phyloP scores from a whole-genome alignment of 2,888 invertebrate species.

The Dolichomitus sp. region DNA sequence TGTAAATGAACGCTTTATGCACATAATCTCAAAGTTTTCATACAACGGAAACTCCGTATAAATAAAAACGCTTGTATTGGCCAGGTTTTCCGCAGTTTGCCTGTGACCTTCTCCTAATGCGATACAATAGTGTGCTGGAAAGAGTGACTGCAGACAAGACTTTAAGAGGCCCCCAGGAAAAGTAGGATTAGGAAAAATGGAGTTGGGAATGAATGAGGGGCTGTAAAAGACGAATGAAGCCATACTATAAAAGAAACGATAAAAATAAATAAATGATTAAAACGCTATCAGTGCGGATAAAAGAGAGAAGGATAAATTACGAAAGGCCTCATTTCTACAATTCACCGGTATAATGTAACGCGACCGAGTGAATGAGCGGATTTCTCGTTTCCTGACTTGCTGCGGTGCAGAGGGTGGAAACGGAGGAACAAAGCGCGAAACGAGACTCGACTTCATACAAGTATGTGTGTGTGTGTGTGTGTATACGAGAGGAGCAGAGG shows the following conservation, averaged over 20 bases:
- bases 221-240: not conserved
- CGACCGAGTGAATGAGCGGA: constrained; percentile 17
- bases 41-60: no score
- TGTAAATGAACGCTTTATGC: no score
- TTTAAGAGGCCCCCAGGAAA: no score
- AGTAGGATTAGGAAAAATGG: no score
- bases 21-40: no score
- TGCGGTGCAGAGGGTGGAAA: not conserved
- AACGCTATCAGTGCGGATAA: not conserved
- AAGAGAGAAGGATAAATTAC: constrained; percentile 7
- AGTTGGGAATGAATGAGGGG: not conserved
- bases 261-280: not conserved
- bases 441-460: constrained; percentile 9
- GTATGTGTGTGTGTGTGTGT: not conserved
- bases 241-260: not conserved
- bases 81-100: no score
- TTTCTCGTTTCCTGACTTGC: constrained; percentile 17
- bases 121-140: no score
- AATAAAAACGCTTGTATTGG: no score
- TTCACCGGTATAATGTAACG: constrained; percentile 15
- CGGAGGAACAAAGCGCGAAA: constrained; percentile 2
- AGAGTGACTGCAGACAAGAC: no score
- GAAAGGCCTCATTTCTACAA: not conserved
- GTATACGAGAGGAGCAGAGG: not conserved
- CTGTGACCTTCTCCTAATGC: no score